A percentile compares a stretch with the other conserved stretches of the same genome.
These are phyloP conservation scores for Danio albolineatus DNA, from an alignment of 2,797 vertebrate genomes.

Conservation along the genomic window DNA sequence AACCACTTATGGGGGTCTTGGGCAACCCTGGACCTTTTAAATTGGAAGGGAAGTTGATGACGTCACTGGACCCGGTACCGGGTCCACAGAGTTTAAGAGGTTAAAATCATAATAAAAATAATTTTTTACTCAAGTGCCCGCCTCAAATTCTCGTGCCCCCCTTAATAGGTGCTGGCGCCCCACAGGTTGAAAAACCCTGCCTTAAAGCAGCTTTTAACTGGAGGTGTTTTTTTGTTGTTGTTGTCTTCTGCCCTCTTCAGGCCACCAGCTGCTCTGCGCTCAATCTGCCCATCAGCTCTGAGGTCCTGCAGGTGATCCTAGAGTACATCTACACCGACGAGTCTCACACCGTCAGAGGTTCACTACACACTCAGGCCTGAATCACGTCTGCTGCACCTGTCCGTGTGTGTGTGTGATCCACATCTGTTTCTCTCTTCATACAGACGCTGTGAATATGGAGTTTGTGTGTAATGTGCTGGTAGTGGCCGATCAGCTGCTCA, in stretches of 20 bases:
- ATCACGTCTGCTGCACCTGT: too few species aligned
- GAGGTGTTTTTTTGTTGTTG: background rate
- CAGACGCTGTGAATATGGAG: constrained; percentile 91
- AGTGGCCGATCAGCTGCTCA: constrained; percentile 95
- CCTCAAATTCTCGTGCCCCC: too few species aligned
- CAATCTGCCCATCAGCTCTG: constrained; percentile 91
- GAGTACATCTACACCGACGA: constrained; percentile 97
- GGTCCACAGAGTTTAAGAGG: too few species aligned
- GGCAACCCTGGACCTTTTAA: too few species aligned
- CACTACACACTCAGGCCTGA: background rate
- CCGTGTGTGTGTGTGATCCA: background rate
- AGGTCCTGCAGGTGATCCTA: constrained; percentile 90
- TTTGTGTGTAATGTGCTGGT: constrained; percentile 93
- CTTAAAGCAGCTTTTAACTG: background rate
- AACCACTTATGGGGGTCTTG: too few species aligned
- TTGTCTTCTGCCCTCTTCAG: constrained; percentile 71
- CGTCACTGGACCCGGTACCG: too few species aligned
- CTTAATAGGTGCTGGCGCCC: too few species aligned
- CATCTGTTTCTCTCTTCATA: constrained; percentile 20
- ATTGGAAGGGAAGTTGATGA: too few species aligned
- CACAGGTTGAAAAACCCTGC: too few species aligned
- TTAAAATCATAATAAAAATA: too few species aligned
- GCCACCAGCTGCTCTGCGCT: constrained; percentile 90
- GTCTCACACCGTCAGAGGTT: constrained; percentile 90
- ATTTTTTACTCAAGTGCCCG: too few species aligned